Conservation (phyloP, 2,797 vertebrate genomes). For the Galaxias olidus region DNA sequence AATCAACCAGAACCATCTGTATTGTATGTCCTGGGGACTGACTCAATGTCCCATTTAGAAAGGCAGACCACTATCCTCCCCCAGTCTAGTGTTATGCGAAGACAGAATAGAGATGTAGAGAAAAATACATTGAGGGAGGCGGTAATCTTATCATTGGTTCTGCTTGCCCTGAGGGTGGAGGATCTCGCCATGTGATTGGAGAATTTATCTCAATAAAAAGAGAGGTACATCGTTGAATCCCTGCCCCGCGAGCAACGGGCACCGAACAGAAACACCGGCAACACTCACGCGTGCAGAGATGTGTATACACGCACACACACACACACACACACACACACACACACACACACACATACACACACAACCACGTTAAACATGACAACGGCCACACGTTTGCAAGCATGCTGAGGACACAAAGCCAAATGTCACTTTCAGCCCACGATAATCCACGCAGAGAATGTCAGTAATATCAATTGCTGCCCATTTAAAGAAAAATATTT, state of each 20-base stretch:
- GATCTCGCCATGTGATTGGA: constrained; percentile 63
- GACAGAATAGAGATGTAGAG: constrained; percentile 64
- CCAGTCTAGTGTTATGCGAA: constrained; percentile 30
- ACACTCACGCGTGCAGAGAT: constrained; percentile 1
- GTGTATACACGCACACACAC: constrained; percentile 26
- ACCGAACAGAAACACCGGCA: constrained; percentile 38
- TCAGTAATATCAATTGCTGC: constrained; percentile 17
- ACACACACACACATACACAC: neutral
- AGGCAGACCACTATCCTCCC: constrained; percentile 20
- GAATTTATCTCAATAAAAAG: constrained; percentile 71
- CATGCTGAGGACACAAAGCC: constrained; percentile 12
- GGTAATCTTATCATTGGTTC: constrained; percentile 70
- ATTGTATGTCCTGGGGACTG: constrained; percentile 33
- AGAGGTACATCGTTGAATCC: constrained; percentile 56
- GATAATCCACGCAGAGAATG: constrained; percentile 51
- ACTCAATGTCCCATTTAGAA: constrained; percentile 39
- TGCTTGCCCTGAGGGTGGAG: constrained; percentile 60
- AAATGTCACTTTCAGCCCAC: neutral
- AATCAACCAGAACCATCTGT: constrained; percentile 3
- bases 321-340: neutral
- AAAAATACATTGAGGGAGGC: constrained; percentile 69
- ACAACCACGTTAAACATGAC: neutral
- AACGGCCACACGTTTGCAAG: constrained; percentile 7
- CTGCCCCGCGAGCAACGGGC: constrained; percentile 39
- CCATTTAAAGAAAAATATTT: constrained; percentile 55